phyloP scores from a whole-genome alignment of 2,113 vertebrate species.

The Brachyistius frenatus region DNA sequence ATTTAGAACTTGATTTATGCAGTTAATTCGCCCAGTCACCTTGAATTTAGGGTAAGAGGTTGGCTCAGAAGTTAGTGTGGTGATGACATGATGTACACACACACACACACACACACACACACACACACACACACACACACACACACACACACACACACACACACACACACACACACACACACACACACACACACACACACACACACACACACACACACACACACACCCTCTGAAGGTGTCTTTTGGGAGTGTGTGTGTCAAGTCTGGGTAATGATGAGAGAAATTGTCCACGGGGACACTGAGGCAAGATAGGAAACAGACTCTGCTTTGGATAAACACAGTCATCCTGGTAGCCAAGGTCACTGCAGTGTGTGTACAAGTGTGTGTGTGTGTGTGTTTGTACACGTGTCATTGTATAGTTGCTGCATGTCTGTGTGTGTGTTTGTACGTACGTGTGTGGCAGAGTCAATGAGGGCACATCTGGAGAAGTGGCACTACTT shows the following conservation, averaged over 20 bases:
- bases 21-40: conserved; percentile 17
- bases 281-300: conserved; percentile 57
- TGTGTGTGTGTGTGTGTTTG: not conserved
- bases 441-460: conserved; percentile 19
- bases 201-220: not conserved
- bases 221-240: conserved; percentile 27
- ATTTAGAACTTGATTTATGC: conserved; percentile 25
- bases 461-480: conserved; percentile 52
- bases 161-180: not conserved
- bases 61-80: conserved; percentile 24
- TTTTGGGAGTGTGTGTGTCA: conserved; percentile 45
- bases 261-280: conserved; percentile 62
- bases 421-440: not conserved
- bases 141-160: not conserved
- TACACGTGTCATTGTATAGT: not conserved
- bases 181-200: conserved; percentile 3
- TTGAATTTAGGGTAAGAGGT: conserved; percentile 40
- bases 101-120: conserved; percentile 2
- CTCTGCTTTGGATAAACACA: conserved; percentile 63
- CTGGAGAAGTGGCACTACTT: conserved; percentile 60
- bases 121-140: not conserved
- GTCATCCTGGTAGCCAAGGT: conserved; percentile 65
- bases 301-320: conserved; percentile 70
- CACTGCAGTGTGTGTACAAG: not conserved
- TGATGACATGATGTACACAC: conserved; percentile 35